Conservation (phyloP, 2,797 vertebrate genomes). For the Coracias cyanogaster region DNA sequence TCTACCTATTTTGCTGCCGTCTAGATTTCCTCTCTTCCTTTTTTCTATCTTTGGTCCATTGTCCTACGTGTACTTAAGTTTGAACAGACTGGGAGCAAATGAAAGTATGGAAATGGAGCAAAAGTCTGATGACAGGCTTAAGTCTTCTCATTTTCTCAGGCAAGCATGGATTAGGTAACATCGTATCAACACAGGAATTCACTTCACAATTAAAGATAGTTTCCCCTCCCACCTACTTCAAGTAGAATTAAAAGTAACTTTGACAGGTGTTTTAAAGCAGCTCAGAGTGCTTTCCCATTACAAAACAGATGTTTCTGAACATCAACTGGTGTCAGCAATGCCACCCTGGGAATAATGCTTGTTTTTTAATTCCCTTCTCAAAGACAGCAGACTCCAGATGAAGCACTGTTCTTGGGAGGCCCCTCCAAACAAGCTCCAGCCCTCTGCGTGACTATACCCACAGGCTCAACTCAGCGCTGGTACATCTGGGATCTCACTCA, state of each 20-base stretch:
- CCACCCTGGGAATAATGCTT: constrained; percentile 10
- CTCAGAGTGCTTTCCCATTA: neutral
- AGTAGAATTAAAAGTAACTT: constrained; percentile 39
- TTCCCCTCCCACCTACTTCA: constrained; percentile 12
- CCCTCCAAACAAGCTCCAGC: neutral
- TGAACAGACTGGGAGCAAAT: neutral
- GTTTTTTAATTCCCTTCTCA: neutral
- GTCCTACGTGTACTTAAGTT: neutral
- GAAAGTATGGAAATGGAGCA: neutral
- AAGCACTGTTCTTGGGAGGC: neutral
- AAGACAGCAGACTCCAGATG: neutral
- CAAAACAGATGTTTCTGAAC: constrained; percentile 36
- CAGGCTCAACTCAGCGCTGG: neutral
- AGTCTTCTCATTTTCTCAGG: neutral
- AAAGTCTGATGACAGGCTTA: neutral
- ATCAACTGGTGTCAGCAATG: constrained; percentile 2
- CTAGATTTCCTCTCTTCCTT: neutral
- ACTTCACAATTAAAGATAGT: neutral
- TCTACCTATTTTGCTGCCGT: neutral
- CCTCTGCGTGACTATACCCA: neutral
- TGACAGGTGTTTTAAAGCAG: constrained; percentile 39
- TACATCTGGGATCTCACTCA: neutral
- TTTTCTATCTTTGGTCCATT: neutral
- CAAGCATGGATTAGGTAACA: neutral
- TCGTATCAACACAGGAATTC: neutral